Conservation (phyloP, 2,888 invertebrate genomes). For the Candidula unifasciata region DNA sequence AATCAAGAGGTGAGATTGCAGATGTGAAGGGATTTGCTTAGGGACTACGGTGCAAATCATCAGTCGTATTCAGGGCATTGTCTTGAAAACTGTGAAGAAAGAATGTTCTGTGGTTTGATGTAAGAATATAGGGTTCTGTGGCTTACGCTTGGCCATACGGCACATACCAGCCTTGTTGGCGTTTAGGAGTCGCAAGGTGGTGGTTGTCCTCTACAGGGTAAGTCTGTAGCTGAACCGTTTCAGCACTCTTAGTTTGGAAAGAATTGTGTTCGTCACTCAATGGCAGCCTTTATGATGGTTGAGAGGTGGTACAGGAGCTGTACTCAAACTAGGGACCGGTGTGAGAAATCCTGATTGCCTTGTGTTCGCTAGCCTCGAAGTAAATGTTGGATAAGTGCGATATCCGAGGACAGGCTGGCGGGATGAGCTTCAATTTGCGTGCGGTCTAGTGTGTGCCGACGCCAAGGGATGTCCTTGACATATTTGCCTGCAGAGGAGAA, state of each 20-base stretch:
- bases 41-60: too few relatives aligned
- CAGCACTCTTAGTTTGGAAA: not conserved
- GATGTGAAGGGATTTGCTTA: not conserved
- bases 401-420: not conserved
- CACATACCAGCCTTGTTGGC: slow-evolving; percentile 23
- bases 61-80: too few relatives aligned
- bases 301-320: too few relatives aligned
- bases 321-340: not conserved
- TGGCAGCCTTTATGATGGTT: too few relatives aligned
- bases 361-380: not conserved
- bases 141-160: slow-evolving; percentile 15
- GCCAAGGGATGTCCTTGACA: not conserved
- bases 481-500: slow-evolving; percentile 2
- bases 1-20: not conserved
- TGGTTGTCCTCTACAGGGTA: not conserved
- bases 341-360: too few relatives aligned
- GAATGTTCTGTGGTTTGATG: not conserved
- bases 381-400: not conserved
- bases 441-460: not conserved
- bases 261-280: not conserved
- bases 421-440: not conserved
- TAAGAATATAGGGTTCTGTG: too few relatives aligned
- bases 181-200: not conserved
- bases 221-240: not conserved
- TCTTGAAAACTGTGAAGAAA: not conserved